A percentile compares a stretch with the other conserved stretches of the same genome.
phyloP scores from a whole-genome alignment of 2,113 vertebrate genomes.

The Hypomesus transpacificus region DNA sequence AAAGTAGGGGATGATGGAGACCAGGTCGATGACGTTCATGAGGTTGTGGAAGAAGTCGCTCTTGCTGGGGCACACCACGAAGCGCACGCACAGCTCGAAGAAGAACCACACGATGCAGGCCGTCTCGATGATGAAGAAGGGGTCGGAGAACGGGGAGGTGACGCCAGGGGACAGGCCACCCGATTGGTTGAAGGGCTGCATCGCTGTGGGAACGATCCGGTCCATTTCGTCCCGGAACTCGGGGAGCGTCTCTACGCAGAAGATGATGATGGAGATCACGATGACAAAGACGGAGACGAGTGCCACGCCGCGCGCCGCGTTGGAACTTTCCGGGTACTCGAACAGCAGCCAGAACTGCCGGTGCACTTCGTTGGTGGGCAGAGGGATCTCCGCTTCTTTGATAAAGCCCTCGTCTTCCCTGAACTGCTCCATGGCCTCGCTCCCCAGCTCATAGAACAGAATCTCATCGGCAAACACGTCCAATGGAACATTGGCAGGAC shows the following conservation, averaged over 20 bases:
- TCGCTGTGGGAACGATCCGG: slow-evolving; percentile 38
- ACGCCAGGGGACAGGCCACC: slow-evolving; percentile 27
- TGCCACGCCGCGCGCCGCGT: slow-evolving; percentile 86
- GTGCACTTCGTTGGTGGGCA: slow-evolving; percentile 84
- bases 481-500: slow-evolving; percentile 89
- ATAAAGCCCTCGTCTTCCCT: slow-evolving; percentile 95
- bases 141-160: slow-evolving; percentile 79
- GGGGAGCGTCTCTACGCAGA: slow-evolving; percentile 93
- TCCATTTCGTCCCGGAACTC: slow-evolving; percentile 88
- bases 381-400: slow-evolving; percentile 83
- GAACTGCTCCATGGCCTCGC: slow-evolving; percentile 92
- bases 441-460: slow-evolving; percentile 88
- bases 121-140: slow-evolving; percentile 93
- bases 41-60: slow-evolving; percentile 89
- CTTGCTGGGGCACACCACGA: slow-evolving; percentile 91
- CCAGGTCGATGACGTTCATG: slow-evolving; percentile 95
- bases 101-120: slow-evolving; percentile 94
- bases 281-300: slow-evolving; percentile 91
- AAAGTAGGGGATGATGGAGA: slow-evolving; percentile 96
- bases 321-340: slow-evolving; percentile 94
- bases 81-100: slow-evolving; percentile 86
- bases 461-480: slow-evolving; percentile 95
- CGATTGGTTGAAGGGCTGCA: slow-evolving; percentile 57
- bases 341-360: slow-evolving; percentile 96
- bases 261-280: slow-evolving; percentile 93